phyloP scores from a whole-genome alignment of 2,797 vertebrate species.

The Neostethus bicornis region DNA sequence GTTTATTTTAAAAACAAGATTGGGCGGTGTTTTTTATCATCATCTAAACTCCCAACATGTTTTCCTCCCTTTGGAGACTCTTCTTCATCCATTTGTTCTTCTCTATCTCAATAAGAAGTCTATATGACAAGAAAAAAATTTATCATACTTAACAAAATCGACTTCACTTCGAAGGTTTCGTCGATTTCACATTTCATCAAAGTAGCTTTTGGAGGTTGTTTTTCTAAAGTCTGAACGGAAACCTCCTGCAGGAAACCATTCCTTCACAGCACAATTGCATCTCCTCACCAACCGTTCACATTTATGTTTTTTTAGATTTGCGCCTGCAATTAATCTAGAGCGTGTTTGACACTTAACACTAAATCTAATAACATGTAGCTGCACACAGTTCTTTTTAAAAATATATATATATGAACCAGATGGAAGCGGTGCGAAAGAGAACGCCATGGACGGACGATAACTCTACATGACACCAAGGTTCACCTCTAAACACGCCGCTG shows the following conservation, averaged over 20 bases:
- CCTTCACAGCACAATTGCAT: background rate
- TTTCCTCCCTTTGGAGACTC: conserved; percentile 1
- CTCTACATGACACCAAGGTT: conserved; percentile 6
- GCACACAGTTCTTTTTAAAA: background rate
- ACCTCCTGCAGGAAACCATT: background rate
- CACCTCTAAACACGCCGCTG: conserved; percentile 10
- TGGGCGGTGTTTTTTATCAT: background rate
- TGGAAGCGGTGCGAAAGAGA: conserved; percentile 17
- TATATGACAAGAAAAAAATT: background rate
- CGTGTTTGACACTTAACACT: background rate
- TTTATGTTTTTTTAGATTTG: conserved; percentile 1
- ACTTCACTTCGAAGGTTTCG: background rate
- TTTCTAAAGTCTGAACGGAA: background rate
- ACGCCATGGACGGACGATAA: background rate
- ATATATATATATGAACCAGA: conserved; percentile 31
- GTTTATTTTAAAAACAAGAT: no score
- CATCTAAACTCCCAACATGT: background rate
- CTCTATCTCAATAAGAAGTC: background rate
- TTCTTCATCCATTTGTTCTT: conserved; percentile 4
- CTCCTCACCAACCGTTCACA: background rate
- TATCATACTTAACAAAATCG: background rate
- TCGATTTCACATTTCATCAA: background rate
- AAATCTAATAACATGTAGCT: background rate
- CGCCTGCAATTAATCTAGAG: conserved; percentile 4
- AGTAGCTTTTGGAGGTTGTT: background rate